phyloP scores from a whole-genome alignment of 1,140 invertebrate species.

The Trachymyrmex cornetzi region DNA sequence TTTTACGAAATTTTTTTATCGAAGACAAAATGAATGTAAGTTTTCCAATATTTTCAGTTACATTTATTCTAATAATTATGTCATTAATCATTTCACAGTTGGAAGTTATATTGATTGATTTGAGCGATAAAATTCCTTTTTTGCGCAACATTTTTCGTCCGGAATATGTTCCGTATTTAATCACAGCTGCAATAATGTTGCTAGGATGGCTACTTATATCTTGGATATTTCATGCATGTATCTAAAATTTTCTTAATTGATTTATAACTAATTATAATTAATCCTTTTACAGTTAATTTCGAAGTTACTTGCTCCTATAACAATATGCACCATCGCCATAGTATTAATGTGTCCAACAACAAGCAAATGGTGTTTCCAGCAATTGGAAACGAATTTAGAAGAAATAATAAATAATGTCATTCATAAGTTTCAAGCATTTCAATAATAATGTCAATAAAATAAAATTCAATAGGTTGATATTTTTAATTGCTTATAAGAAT shows the following conservation, averaged over 20 bases:
- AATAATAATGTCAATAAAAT: not conserved
- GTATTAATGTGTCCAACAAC: conserved; percentile 21
- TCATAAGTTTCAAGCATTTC: conserved; percentile 12
- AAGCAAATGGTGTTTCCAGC: conserved; percentile 44
- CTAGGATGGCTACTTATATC: conserved; percentile 40
- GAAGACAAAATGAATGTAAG: conserved; percentile 36
- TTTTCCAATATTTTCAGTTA: not conserved
- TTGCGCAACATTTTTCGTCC: conserved; percentile 13
- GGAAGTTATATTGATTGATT: not conserved
- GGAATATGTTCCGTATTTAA: conserved; percentile 46
- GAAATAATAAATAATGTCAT: conserved; percentile 17
- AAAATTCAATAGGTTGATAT: not conserved
- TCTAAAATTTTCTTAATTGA: not conserved
- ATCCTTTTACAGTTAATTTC: conserved; percentile 37
- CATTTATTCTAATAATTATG: conserved; percentile 18
- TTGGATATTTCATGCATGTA: conserved; percentile 47
- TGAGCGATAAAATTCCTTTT: conserved; percentile 8
- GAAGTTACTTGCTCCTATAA: conserved; percentile 25
- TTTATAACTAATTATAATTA: conserved; percentile 21
- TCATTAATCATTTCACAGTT: conserved; percentile 22
- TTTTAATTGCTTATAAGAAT: not conserved
- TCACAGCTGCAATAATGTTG: not conserved
- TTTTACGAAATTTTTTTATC: conserved; percentile 20
- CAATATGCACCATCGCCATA: conserved; percentile 16
- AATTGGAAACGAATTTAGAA: conserved; percentile 43